Percentiles rank a stretch among this genome's conserved stretches.
These are phyloP conservation scores for Baronia brevicornis DNA, from an alignment of 2,888 invertebrate species.

Conservation along the genomic window DNA sequence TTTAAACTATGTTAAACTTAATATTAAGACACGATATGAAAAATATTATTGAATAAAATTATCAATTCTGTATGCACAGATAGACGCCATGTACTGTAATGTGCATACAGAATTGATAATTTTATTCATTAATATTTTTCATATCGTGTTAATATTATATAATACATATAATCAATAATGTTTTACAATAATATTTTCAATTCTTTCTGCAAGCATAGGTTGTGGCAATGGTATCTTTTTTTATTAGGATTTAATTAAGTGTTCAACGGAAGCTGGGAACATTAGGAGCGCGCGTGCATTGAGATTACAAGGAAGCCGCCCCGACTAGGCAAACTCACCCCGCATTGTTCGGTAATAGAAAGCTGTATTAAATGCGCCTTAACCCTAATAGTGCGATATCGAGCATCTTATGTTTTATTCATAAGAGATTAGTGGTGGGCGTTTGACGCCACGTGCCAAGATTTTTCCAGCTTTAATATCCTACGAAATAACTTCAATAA, in stretches of 20 bases:
- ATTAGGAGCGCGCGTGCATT: slow-evolving; percentile 41
- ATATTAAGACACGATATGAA: too few relatives aligned
- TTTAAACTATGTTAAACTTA: too few relatives aligned
- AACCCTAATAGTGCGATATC: slow-evolving; percentile 67
- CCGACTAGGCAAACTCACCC: slow-evolving; percentile 26
- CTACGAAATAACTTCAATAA: slow-evolving; percentile 36
- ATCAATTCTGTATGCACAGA: too few relatives aligned
- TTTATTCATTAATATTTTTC: too few relatives aligned
- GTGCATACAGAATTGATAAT: too few relatives aligned
- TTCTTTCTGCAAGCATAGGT: slow-evolving; percentile 21
- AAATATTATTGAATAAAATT: too few relatives aligned
- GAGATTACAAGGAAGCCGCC: slow-evolving; percentile 37
- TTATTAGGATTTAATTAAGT: slow-evolving; percentile 67
- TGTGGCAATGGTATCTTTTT: slow-evolving; percentile 30
- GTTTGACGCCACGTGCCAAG: slow-evolving; percentile 41
- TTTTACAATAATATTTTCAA: slow-evolving; percentile 28
- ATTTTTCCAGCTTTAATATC: slow-evolving; percentile 55
- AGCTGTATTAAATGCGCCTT: slow-evolving; percentile 59
- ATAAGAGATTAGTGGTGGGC: slow-evolving; percentile 57
- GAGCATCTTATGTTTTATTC: slow-evolving; percentile 71
- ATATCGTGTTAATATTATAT: slow-evolving; percentile 14
- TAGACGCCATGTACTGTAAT: too few relatives aligned
- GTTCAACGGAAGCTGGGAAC: slow-evolving; percentile 36
- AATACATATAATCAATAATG: too few relatives aligned
- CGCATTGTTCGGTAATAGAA: slow-evolving; percentile 54